Conservation (phyloP, 1,140 invertebrate species). For the Procambarus virginalis region DNA sequence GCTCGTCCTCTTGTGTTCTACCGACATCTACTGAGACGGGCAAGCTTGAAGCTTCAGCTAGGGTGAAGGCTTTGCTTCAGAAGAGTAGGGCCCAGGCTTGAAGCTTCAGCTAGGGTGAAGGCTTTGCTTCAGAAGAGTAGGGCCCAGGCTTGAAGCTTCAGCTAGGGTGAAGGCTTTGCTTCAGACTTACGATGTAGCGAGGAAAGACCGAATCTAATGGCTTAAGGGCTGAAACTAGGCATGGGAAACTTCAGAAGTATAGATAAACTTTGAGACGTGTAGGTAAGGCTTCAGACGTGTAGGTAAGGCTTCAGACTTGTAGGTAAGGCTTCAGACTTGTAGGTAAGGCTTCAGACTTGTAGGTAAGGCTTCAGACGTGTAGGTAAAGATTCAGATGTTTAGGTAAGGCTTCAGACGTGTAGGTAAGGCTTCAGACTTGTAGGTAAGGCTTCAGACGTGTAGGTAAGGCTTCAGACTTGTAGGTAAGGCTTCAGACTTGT, state of each 20-base stretch:
- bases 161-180: not conserved
- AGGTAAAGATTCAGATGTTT: too few relatives aligned
- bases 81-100: not conserved
- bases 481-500: too few relatives aligned
- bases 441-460: too few relatives aligned
- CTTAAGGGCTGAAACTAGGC: not conserved
- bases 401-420: too few relatives aligned
- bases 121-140: not conserved
- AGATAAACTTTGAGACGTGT: too few relatives aligned
- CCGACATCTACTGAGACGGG: slow-evolving; percentile 15
- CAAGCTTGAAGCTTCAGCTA: not conserved
- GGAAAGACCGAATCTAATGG: not conserved
- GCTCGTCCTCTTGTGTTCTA: slow-evolving; percentile 44
- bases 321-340: too few relatives aligned
- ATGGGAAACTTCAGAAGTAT: not conserved
- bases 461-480: too few relatives aligned
- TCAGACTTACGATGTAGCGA: not conserved
- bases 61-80: not conserved
- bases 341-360: too few relatives aligned
- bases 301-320: too few relatives aligned
- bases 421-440: too few relatives aligned
- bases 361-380: too few relatives aligned
- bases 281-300: too few relatives aligned
- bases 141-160: not conserved
- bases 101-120: not conserved